phyloP scores from a whole-genome alignment of 2,888 invertebrate genomes.

The Drosophila engyochracea region DNA sequence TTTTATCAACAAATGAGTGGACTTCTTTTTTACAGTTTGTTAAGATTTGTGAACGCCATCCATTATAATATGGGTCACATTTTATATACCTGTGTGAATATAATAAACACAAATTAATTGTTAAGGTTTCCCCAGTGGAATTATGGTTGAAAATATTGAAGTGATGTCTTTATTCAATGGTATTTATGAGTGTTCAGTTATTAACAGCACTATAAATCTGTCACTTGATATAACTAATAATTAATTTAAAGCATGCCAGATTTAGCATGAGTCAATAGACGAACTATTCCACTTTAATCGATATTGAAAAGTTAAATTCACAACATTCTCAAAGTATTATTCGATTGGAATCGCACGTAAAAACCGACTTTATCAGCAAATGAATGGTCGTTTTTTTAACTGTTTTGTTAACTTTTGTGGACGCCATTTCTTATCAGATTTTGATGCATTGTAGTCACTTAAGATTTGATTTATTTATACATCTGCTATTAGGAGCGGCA shows the following conservation, averaged over 20 bases:
- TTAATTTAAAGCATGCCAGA: background rate
- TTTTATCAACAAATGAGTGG: background rate
- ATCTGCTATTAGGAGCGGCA: slow-evolving; percentile 22
- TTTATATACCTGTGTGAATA: background rate
- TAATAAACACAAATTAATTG: background rate
- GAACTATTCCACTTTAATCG: background rate
- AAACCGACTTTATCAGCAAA: background rate
- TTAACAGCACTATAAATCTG: background rate
- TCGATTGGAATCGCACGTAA: background rate
- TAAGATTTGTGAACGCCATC: background rate
- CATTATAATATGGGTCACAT: slow-evolving; percentile 1
- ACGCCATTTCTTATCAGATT: slow-evolving; percentile 2
- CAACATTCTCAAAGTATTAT: background rate
- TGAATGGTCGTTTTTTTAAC: background rate
- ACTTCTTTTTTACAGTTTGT: background rate
- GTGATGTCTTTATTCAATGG: background rate
- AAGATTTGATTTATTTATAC: slow-evolving; percentile 36
- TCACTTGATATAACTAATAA: background rate
- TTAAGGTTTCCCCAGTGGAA: background rate
- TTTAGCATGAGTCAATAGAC: background rate
- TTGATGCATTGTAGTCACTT: background rate
- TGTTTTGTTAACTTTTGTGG: background rate
- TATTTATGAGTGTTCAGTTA: background rate
- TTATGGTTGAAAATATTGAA: background rate
- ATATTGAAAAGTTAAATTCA: background rate